Conservation (phyloP, 2,113 vertebrate species). For the Ammodytes marinus region DNA sequence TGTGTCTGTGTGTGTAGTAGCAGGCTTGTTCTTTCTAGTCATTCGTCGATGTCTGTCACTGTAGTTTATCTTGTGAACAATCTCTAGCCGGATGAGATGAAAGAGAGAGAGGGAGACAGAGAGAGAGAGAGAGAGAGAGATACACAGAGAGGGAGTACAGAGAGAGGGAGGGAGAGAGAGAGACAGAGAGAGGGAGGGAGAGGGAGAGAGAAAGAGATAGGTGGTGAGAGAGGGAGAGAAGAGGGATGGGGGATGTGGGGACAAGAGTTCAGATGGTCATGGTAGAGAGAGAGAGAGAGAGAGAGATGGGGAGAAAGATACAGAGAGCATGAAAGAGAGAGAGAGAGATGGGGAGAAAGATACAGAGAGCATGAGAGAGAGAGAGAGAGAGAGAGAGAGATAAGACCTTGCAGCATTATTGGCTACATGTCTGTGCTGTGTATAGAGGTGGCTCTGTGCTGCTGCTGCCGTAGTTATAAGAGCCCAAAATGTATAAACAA, state of each 20-base stretch:
- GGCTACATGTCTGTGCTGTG: constrained; percentile 14
- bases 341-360: neutral
- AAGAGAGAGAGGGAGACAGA: constrained; percentile 12
- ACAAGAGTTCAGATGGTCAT: constrained; percentile 33
- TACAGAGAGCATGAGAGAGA: neutral
- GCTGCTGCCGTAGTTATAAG: no score
- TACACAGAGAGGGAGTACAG: neutral
- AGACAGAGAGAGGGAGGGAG: neutral
- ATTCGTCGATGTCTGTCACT: neutral
- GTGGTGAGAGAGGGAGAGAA: constrained; percentile 16
- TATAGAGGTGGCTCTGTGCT: neutral
- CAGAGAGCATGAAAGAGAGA: neutral
- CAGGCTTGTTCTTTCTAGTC: neutral
- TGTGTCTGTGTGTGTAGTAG: no score
- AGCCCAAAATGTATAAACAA: no score
- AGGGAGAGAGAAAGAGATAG: constrained; percentile 1
- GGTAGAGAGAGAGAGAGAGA: neutral
- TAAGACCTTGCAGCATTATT: neutral
- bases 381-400: constrained; percentile 14
- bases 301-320: constrained; percentile 11
- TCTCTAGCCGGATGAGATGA: constrained; percentile 1
- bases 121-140: constrained; percentile 22
- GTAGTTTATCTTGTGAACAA: constrained; percentile 7
- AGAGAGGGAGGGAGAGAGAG: neutral
- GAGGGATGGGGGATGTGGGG: constrained; percentile 1